A percentile compares a stretch with the other conserved stretches of the same genome.
Evolutionary conservation across 2,113 vertebrate species (phyloP).

Genomic region (Nothobranchius furzeri): DNA sequence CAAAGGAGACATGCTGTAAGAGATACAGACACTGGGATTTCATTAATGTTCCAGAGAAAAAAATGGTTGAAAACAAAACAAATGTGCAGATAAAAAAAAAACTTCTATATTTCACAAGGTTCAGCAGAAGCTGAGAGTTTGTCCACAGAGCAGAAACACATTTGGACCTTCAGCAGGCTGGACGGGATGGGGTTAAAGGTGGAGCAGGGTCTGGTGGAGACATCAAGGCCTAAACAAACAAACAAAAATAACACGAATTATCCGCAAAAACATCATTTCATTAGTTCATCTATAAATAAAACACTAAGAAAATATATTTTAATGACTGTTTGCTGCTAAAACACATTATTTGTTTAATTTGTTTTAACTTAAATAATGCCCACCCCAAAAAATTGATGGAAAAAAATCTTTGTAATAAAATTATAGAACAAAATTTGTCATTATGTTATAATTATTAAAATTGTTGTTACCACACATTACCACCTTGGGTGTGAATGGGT

Average conservation of each 20-base stretch:
- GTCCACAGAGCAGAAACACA: slow-evolving; percentile 23
- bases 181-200: background rate
- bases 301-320: too few relatives aligned
- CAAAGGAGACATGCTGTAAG: background rate
- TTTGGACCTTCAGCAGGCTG: background rate
- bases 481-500: too few relatives aligned
- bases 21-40: background rate
- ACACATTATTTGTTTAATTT: too few relatives aligned
- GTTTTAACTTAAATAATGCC: too few relatives aligned
- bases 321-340: too few relatives aligned
- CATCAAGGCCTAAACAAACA: slow-evolving; percentile 39
- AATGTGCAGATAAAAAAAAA: background rate
- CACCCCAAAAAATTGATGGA: too few relatives aligned
- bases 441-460: too few relatives aligned
- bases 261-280: background rate
- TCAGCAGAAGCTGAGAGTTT: background rate
- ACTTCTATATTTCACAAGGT: background rate
- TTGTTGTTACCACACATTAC: too few relatives aligned
- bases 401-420: too few relatives aligned
- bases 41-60: too few relatives aligned
- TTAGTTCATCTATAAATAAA: background rate
- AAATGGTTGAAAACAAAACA: background rate
- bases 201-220: background rate
- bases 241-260: slow-evolving; percentile 24
- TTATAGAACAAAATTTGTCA: too few relatives aligned